Conservation (phyloP, 1,140 invertebrate species). For the Lordiphosa collinella region DNA sequence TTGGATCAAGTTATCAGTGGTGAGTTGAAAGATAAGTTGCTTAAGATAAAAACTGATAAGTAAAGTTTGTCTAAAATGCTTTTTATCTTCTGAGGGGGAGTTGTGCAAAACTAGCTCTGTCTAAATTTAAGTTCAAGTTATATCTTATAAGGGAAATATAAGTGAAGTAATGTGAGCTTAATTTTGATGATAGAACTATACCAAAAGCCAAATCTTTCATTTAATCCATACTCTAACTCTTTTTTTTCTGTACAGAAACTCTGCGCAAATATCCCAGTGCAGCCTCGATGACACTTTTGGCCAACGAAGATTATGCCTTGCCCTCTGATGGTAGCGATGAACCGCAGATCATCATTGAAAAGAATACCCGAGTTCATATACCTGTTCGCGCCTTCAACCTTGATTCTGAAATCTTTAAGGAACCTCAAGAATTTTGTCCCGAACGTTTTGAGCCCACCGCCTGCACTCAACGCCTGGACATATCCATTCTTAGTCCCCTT, state of each 20-base stretch:
- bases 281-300: constrained; percentile 79
- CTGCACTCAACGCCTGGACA: constrained; percentile 13
- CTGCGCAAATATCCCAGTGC: constrained; percentile 82
- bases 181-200: too few species aligned
- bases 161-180: too few species aligned
- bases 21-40: constrained; percentile 4
- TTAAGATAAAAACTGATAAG: not conserved
- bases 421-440: constrained; percentile 28
- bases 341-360: constrained; percentile 64
- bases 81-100: not conserved
- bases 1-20: constrained; percentile 67
- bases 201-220: too few species aligned
- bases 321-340: constrained; percentile 28
- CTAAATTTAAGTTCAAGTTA: too few species aligned
- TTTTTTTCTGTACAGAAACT: constrained; percentile 78
- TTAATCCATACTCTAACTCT: too few species aligned
- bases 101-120: too few species aligned
- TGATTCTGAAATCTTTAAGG: constrained; percentile 33
- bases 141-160: too few species aligned
- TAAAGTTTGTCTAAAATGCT: not conserved
- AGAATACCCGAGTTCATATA: constrained; percentile 78
- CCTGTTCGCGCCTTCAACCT: constrained; percentile 35
- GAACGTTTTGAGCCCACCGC: constrained; percentile 24
- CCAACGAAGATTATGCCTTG: constrained; percentile 80
- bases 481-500: constrained; percentile 83